phyloP scores from a whole-genome alignment of 1,140 invertebrate species.

The Drosophila bipectinata region DNA sequence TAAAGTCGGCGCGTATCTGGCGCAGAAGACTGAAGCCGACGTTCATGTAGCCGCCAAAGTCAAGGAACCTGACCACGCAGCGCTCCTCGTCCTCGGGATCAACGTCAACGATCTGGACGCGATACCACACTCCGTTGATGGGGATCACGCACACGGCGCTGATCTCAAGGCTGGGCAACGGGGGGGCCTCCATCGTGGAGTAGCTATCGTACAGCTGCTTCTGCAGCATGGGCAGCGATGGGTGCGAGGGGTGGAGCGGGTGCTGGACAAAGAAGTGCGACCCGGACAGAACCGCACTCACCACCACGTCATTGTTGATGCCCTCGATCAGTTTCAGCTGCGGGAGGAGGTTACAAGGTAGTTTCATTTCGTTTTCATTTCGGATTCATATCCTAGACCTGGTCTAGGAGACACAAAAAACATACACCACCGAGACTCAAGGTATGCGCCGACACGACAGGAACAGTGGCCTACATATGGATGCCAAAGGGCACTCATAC shows the following conservation, averaged over 20 bases:
- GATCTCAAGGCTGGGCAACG: constrained; percentile 88
- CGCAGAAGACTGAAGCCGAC: constrained; percentile 90
- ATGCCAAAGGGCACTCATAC: neutral
- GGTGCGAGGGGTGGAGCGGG: constrained; percentile 95
- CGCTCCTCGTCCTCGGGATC: constrained; percentile 87
- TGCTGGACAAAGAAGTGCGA: constrained; percentile 95
- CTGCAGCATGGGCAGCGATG: constrained; percentile 91
- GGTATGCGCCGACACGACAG: constrained; percentile 22
- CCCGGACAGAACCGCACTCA: constrained; percentile 93
- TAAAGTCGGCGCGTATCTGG: constrained; percentile 96
- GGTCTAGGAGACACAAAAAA: neutral
- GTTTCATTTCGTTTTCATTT: neutral
- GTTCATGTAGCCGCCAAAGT: constrained; percentile 95
- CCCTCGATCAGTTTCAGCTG: constrained; percentile 94
- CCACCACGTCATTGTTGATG: constrained; percentile 95
- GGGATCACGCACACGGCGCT: constrained; percentile 95
- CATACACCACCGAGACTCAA: neutral
- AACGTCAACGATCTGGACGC: constrained; percentile 91
- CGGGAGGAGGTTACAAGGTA: constrained; percentile 20
- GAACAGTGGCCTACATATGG: constrained; percentile 4
- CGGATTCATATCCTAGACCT: neutral
- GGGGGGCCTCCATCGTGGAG: constrained; percentile 86
- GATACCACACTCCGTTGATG: constrained; percentile 93
- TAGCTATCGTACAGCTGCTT: constrained; percentile 90
- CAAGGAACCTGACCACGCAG: constrained; percentile 94